phyloP scores from a whole-genome alignment of 2,113 vertebrate species.

The Cepphus grylle region DNA sequence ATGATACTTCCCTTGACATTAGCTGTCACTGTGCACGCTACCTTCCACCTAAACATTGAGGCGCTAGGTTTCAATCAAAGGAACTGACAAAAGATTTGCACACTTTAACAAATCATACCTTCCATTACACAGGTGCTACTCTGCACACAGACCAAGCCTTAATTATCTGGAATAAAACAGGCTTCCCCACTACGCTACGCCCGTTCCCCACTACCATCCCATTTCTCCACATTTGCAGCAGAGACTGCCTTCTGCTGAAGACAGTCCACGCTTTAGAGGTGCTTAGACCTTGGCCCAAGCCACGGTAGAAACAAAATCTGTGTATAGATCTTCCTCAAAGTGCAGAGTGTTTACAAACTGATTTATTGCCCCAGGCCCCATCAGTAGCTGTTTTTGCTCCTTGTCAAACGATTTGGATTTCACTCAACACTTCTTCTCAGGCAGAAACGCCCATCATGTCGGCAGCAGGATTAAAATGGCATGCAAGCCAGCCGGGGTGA shows the following conservation, averaged over 20 bases:
- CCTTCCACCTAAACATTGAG: not conserved
- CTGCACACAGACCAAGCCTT: not conserved
- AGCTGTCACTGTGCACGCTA: not conserved
- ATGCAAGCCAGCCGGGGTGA: slow-evolving; percentile 59
- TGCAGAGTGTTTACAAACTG: not conserved
- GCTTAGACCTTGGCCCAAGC: not conserved
- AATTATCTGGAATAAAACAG: not conserved
- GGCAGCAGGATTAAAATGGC: slow-evolving; percentile 57
- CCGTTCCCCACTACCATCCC: not conserved
- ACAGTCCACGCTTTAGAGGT: not conserved
- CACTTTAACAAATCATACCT: not conserved
- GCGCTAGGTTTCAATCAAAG: not conserved
- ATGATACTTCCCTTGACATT: not conserved
- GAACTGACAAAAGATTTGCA: not conserved
- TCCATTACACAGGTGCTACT: not conserved
- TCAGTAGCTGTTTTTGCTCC: not conserved
- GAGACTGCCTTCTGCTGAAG: not conserved
- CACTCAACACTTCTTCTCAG: not conserved
- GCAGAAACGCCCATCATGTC: slow-evolving; percentile 29
- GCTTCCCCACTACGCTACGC: not conserved
- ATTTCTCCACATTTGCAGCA: not conserved
- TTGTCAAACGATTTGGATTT: not conserved
- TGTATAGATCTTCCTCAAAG: not conserved
- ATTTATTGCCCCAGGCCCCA: not conserved
- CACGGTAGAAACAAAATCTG: not conserved